phyloP scores from a whole-genome alignment of 2,888 invertebrate species.

The Parasteatoda lunata region DNA sequence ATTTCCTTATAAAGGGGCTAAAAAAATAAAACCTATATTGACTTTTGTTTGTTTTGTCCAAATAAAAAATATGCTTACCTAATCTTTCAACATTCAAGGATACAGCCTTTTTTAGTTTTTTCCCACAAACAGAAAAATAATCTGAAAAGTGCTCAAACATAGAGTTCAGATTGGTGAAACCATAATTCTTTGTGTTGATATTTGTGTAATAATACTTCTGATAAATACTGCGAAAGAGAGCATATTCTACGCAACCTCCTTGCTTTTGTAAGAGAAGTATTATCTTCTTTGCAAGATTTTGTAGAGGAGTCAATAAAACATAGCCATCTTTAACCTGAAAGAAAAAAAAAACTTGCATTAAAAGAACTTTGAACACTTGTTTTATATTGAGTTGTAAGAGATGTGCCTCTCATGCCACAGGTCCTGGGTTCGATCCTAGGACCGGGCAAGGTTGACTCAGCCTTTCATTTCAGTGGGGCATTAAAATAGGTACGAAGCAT shows the following conservation, averaged over 20 bases:
- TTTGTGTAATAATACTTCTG: conserved; percentile 74
- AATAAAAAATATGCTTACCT: conserved; percentile 26
- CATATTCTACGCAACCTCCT: conserved; percentile 75
- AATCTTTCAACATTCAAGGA: conserved; percentile 64
- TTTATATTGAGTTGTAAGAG: too few species aligned
- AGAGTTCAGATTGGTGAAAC: conserved; percentile 77
- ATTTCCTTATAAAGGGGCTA: too few species aligned
- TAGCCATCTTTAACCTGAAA: conserved; percentile 73
- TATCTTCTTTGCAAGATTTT: conserved; percentile 78
- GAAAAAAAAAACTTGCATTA: background rate
- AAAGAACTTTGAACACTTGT: background rate
- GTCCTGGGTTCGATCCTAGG: too few species aligned
- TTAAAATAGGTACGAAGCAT: too few species aligned
- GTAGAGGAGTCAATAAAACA: conserved; percentile 75
- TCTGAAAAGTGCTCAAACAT: conserved; percentile 78
- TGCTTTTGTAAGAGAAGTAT: conserved; percentile 77
- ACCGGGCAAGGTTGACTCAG: too few species aligned
- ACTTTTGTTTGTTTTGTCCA: background rate
- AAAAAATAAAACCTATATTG: background rate
- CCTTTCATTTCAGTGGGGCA: too few species aligned
- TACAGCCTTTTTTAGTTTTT: conserved; percentile 73
- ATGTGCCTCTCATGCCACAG: too few species aligned
- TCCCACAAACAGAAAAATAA: conserved; percentile 76
- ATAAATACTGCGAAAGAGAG: conserved; percentile 72
- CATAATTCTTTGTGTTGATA: conserved; percentile 77